Percentiles rank a stretch among this genome's conserved stretches.
These are phyloP conservation scores for Mythimna loreyi DNA, from an alignment of 2,888 invertebrate genomes.

Conservation along the genomic window DNA sequence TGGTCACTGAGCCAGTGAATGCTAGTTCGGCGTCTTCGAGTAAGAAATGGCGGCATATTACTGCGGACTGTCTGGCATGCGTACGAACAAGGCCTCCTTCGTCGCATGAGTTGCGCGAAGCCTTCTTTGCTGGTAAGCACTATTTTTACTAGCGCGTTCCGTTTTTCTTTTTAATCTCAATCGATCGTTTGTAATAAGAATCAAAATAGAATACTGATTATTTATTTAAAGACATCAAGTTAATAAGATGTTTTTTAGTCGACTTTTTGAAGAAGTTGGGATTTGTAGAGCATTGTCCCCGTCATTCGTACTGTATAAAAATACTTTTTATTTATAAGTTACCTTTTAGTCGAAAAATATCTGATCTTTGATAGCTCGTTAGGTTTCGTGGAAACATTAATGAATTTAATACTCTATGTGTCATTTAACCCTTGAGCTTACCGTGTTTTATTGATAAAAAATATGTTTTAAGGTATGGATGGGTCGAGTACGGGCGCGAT, in stretches of 20 bases:
- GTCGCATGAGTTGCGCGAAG: constrained; percentile 85
- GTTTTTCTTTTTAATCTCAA: not conserved
- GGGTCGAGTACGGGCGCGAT: constrained; percentile 46
- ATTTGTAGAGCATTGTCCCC: not conserved
- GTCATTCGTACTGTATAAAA: not conserved
- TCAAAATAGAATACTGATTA: too few relatives aligned
- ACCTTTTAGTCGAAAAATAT: too few relatives aligned
- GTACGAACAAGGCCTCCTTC: constrained; percentile 84
- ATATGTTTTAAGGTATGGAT: constrained; percentile 67
- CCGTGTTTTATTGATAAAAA: not conserved
- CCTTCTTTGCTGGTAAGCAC: constrained; percentile 85
- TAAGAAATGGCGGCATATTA: constrained; percentile 78
- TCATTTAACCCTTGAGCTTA: not conserved
- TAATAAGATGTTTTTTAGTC: not conserved
- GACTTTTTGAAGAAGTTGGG: not conserved
- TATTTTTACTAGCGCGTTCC: not conserved
- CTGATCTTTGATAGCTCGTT: too few relatives aligned
- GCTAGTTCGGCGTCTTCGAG: constrained; percentile 23
- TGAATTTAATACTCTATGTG: not conserved
- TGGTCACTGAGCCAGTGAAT: constrained; percentile 49
- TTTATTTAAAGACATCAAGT: too few relatives aligned
- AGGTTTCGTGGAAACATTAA: too few relatives aligned
- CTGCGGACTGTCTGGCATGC: constrained; percentile 83
- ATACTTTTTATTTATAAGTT: too few relatives aligned
- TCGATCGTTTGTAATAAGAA: too few relatives aligned